Conservation (phyloP, 1,140 invertebrate species). For the Drosophila saltans region DNA sequence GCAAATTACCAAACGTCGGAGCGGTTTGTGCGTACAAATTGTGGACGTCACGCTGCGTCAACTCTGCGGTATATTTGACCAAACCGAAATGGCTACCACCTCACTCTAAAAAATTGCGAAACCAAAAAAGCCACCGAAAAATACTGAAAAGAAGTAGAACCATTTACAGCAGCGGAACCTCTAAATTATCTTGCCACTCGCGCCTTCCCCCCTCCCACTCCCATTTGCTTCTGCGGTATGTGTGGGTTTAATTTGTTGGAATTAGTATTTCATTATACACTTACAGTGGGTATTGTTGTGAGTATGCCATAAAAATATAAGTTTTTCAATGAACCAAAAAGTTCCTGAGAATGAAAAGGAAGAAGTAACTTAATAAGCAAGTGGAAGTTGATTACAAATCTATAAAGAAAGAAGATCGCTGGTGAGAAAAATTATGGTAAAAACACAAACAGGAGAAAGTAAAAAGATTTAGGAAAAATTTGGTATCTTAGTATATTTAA, state of each 20-base stretch:
- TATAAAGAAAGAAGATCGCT: too few species aligned
- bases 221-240: background rate
- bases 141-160: background rate
- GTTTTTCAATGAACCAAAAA: too few species aligned
- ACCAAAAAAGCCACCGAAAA: background rate
- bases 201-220: too few species aligned
- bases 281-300: background rate
- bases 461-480: background rate
- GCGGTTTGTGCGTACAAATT: conserved; percentile 35
- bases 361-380: too few species aligned
- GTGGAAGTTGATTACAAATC: too few species aligned
- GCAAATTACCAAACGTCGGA: conserved; percentile 41
- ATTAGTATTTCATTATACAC: conserved; percentile 21
- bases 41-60: conserved; percentile 29
- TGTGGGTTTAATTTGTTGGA: conserved; percentile 35
- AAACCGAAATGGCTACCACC: background rate
- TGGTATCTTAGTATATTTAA: too few species aligned
- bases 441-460: too few species aligned
- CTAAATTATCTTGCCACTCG: background rate
- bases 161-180: background rate
- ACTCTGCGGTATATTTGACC: conserved; percentile 44
- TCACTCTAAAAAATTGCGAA: background rate
- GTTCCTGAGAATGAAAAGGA: too few species aligned
- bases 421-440: too few species aligned
- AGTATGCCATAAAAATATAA: too few species aligned